phyloP scores from a whole-genome alignment of 2,888 invertebrate genomes.

The Pseudococcus viburni region DNA sequence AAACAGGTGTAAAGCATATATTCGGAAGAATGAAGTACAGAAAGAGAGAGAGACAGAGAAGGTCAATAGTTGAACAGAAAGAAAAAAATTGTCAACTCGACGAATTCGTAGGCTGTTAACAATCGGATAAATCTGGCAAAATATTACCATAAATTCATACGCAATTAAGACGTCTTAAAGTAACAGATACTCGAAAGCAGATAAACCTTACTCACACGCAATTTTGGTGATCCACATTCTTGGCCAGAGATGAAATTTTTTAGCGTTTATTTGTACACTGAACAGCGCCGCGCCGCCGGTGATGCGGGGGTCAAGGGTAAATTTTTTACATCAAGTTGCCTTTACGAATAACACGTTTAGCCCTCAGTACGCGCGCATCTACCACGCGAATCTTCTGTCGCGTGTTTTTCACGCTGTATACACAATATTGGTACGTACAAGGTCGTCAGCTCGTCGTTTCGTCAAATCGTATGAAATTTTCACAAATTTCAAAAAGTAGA shows the following conservation, averaged over 20 bases:
- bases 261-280: background rate
- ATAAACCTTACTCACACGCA: background rate
- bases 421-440: background rate
- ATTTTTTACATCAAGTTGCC: background rate
- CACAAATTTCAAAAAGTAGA: background rate
- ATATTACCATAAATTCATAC: constrained; percentile 27
- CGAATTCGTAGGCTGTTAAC: constrained; percentile 3
- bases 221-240: background rate
- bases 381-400: background rate
- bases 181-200: background rate
- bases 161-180: background rate
- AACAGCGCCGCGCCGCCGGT: background rate
- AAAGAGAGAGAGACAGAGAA: background rate
- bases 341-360: background rate
- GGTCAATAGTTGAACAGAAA: background rate
- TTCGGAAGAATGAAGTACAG: constrained; percentile 1
- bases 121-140: background rate
- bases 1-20: background rate
- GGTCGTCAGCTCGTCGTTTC: background rate
- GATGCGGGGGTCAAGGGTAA: constrained; percentile 1
- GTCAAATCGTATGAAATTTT: background rate
- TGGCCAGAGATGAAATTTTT: background rate
- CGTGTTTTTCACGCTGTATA: background rate
- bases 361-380: background rate
- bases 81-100: background rate